A percentile compares a stretch with the other conserved stretches of the same genome.
These are phyloP conservation scores for Ellobium chinense DNA, from an alignment of 2,888 invertebrate genomes.

Conservation along the genomic window DNA sequence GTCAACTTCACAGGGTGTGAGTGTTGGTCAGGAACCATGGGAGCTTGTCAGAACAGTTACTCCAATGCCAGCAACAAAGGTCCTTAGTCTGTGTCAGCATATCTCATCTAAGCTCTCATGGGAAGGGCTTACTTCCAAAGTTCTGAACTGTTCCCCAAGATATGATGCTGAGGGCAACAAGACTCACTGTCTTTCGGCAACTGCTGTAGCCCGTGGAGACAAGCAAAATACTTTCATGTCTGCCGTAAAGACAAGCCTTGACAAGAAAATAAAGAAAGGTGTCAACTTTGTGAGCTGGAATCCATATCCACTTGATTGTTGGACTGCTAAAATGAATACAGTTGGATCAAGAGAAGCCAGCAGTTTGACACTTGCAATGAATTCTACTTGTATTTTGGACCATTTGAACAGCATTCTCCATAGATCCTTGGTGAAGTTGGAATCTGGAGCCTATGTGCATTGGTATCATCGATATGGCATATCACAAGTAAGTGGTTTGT, in stretches of 20 bases:
- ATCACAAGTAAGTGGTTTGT: slow-evolving; percentile 56
- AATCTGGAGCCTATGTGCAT: slow-evolving; percentile 74
- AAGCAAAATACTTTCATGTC: slow-evolving; percentile 59
- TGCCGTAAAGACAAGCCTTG: slow-evolving; percentile 54
- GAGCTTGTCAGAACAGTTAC: slow-evolving; percentile 72
- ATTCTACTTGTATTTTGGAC: slow-evolving; percentile 66
- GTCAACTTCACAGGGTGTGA: slow-evolving; percentile 63
- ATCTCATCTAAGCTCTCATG: slow-evolving; percentile 60
- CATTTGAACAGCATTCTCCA: slow-evolving; percentile 61
- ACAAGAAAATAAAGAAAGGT: slow-evolving; percentile 62
- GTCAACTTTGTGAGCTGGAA: slow-evolving; percentile 73
- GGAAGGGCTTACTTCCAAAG: slow-evolving; percentile 62
- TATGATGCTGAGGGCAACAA: slow-evolving; percentile 59
- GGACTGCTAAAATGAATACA: slow-evolving; percentile 68
- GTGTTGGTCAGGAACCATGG: slow-evolving; percentile 76
- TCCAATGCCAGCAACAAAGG: slow-evolving; percentile 74
- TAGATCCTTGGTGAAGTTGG: slow-evolving; percentile 69
- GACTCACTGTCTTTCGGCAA: slow-evolving; percentile 59
- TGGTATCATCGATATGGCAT: slow-evolving; percentile 76
- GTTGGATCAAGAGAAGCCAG: slow-evolving; percentile 58
- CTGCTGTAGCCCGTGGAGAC: slow-evolving; percentile 73
- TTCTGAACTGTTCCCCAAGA: slow-evolving; percentile 56
- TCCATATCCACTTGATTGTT: slow-evolving; percentile 74
- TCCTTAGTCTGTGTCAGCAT: slow-evolving; percentile 64
- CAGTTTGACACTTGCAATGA: slow-evolving; percentile 71